Conservation (phyloP, 2,113 vertebrate species). For the Vulpes vulpes region DNA sequence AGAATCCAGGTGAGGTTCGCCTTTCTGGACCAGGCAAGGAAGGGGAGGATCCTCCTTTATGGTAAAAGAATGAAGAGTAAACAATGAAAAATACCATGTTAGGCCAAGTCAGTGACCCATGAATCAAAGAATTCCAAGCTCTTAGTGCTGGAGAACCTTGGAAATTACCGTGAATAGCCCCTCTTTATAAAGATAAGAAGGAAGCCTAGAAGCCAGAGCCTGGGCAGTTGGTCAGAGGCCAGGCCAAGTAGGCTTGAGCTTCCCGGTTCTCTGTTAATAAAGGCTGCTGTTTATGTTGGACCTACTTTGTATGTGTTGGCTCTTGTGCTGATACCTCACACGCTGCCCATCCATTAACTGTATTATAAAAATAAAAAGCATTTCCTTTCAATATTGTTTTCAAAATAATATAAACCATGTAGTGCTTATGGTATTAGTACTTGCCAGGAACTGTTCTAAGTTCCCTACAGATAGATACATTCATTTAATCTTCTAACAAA, state of each 20-base stretch:
- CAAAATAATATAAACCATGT: neutral
- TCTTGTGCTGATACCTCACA: neutral
- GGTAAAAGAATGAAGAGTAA: neutral
- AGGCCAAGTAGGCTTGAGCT: neutral
- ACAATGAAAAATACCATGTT: neutral
- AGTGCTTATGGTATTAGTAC: neutral
- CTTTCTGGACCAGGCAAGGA: neutral
- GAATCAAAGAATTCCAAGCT: slow-evolving; percentile 28
- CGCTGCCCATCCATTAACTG: neutral
- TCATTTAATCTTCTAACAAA: neutral
- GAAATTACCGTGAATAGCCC: neutral
- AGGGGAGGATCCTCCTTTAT: neutral
- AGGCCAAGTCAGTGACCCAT: slow-evolving; percentile 28
- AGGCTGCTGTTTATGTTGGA: neutral
- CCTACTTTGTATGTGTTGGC: neutral
- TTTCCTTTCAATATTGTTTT: neutral
- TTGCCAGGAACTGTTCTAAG: neutral
- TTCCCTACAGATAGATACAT: neutral
- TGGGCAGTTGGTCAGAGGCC: neutral
- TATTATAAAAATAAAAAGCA: neutral
- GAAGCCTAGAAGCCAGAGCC: neutral
- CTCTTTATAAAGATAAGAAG: slow-evolving; percentile 13
- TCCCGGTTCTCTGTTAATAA: neutral
- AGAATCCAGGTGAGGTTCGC: neutral
- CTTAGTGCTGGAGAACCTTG: neutral